Conservation (phyloP, 2,888 invertebrate species). For the Parelbella ahira region DNA sequence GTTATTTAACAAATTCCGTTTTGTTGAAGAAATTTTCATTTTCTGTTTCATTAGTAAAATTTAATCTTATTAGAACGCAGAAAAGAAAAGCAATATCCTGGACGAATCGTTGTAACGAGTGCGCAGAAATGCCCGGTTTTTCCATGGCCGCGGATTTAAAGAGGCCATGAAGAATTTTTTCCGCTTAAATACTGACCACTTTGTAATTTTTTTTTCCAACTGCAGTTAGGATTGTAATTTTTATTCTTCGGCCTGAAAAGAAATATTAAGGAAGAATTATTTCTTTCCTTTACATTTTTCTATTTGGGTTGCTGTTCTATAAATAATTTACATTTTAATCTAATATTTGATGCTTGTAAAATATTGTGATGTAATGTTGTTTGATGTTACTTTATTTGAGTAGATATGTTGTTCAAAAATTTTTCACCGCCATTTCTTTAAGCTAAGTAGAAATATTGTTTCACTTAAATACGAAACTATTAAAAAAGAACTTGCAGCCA, state of each 20-base stretch:
- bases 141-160: constrained; percentile 42
- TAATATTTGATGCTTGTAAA: too few species aligned
- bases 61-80: constrained; percentile 63
- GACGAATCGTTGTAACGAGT: constrained; percentile 54
- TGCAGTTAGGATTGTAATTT: constrained; percentile 18
- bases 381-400: too few species aligned
- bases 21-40: constrained; percentile 61
- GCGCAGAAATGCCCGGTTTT: constrained; percentile 47
- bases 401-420: too few species aligned
- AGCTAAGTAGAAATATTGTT: too few species aligned
- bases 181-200: constrained; percentile 31
- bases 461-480: too few species aligned
- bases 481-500: too few species aligned
- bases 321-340: too few species aligned
- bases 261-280: too few species aligned
- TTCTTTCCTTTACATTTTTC: too few species aligned
- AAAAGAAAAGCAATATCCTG: constrained; percentile 55
- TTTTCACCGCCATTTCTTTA: too few species aligned
- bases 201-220: constrained; percentile 15
- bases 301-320: too few species aligned
- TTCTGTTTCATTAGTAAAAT: constrained; percentile 75
- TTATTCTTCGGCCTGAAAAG: constrained; percentile 5
- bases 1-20: constrained; percentile 61
- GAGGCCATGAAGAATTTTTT: constrained; percentile 38
- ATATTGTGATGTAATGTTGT: too few species aligned